A percentile compares a stretch with the other conserved stretches of the same genome.
phyloP scores from a whole-genome alignment of 2,113 vertebrate species.

The Triplophysa rosa region DNA sequence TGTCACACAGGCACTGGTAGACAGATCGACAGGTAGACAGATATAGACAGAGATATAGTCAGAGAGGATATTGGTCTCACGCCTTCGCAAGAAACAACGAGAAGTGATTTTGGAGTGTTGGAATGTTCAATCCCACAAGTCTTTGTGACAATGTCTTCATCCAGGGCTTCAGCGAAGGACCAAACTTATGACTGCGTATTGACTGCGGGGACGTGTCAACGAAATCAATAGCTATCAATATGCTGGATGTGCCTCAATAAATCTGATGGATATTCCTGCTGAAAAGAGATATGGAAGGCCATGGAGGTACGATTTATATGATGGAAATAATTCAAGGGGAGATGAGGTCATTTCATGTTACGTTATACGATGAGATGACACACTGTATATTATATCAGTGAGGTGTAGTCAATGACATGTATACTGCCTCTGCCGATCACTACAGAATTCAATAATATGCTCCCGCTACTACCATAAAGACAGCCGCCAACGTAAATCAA shows the following conservation, averaged over 20 bases:
- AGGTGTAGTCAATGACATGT: slow-evolving; percentile 10
- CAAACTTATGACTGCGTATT: not conserved
- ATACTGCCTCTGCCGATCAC: not conserved
- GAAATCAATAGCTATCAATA: slow-evolving; percentile 32
- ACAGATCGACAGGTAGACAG: slow-evolving; percentile 14
- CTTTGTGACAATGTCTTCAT: not conserved
- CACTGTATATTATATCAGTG: not conserved
- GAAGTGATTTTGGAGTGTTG: slow-evolving; percentile 7
- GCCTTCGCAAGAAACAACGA: not conserved
- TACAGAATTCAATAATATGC: slow-evolving; percentile 38
- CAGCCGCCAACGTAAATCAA: not conserved
- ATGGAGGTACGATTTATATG: not conserved
- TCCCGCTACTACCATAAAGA: slow-evolving; percentile 27
- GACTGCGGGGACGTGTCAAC: not conserved
- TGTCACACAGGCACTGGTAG: slow-evolving; percentile 5
- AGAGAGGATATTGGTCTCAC: slow-evolving; percentile 29
- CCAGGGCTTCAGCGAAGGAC: not conserved
- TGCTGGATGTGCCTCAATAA: not conserved
- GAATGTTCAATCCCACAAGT: slow-evolving; percentile 17
- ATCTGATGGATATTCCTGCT: slow-evolving; percentile 1
- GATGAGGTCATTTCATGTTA: slow-evolving; percentile 29
- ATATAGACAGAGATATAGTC: slow-evolving; percentile 23
- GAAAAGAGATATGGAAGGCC: slow-evolving; percentile 18
- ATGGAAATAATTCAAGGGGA: slow-evolving; percentile 24
- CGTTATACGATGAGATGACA: not conserved